Evolutionary conservation across 2,888 invertebrate species (phyloP), one percentile per base, ranked within the genome.

Genomic region (Unio delphinus): DNA sequence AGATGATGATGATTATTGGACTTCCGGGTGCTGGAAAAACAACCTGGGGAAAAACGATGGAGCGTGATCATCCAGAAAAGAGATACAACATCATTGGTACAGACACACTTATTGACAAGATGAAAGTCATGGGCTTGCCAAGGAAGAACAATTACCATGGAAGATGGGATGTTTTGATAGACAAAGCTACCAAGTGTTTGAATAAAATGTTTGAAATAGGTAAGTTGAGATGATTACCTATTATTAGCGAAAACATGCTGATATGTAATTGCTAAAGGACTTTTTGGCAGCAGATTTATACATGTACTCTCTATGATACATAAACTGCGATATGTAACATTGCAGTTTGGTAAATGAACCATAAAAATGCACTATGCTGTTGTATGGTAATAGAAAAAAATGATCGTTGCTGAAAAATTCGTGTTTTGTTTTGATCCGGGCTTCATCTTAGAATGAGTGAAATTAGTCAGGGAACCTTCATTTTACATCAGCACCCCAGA

Each of bases 1-100:
- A 89, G 89, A 94, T 97, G 80, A 94, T 97, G 75, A 94, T 98
- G 92, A 94, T 98, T 93, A 95, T 96, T 82, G 99, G 99, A 55
- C 92, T 99, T 86, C 98, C 98, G 0, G 96, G 95, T 56, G 92
- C 95, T 18, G 98, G 99, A 75, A 99, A 99, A 92, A 96, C 97
- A 0, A 92, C 94, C 82, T 99, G 98, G 98, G 95, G 94, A 0
- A 92, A 91, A 64, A 93, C 95, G 71, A 94, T 95, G 90, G 91
- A 93, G 18, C 92, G 92, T n/a, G 92, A 93, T n/a, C 92, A 95
- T 87, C 92, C 94, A 0, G 94, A 95, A 20, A 95, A 95, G 88
- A 92, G 94, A 68, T 99, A 95, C 92, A 95, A 95, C 89, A 92
- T 98, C 65, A 92, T 99, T 81, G 97, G 98, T 77, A 95, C 95